phyloP scores from a whole-genome alignment of 2,113 vertebrate genomes.

The Trachemys scripta region DNA sequence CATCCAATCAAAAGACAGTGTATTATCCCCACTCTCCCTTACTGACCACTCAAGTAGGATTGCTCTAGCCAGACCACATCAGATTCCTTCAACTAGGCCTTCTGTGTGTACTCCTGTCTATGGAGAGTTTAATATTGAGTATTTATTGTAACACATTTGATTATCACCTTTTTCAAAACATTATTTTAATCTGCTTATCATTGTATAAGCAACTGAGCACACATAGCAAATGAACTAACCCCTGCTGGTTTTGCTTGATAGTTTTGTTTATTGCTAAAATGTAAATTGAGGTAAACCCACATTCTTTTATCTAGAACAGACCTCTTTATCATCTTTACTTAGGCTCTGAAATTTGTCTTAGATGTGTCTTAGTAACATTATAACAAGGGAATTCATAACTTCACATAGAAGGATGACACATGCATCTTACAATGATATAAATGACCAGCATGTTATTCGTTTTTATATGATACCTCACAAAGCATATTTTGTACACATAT shows the following conservation, averaged over 20 bases:
- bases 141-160: background rate
- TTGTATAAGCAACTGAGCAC: background rate
- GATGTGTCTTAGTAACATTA: background rate
- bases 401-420: background rate
- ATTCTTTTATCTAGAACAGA: background rate
- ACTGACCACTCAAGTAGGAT: background rate
- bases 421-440: background rate
- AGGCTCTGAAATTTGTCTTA: background rate
- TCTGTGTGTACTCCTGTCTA: background rate
- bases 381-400: background rate
- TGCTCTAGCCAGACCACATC: constrained; percentile 13
- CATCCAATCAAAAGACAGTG: background rate
- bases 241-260: background rate
- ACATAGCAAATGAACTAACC: background rate
- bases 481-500: background rate
- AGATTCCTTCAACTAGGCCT: background rate
- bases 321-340: background rate
- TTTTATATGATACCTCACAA: background rate
- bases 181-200: background rate
- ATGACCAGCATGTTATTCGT: background rate
- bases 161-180: background rate
- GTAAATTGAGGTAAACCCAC: background rate
- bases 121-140: fast-evolving
- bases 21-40: background rate
- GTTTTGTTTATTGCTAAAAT: background rate